phyloP scores from a whole-genome alignment of 1,140 invertebrate species.

The Ditylenchus dipsaci region DNA sequence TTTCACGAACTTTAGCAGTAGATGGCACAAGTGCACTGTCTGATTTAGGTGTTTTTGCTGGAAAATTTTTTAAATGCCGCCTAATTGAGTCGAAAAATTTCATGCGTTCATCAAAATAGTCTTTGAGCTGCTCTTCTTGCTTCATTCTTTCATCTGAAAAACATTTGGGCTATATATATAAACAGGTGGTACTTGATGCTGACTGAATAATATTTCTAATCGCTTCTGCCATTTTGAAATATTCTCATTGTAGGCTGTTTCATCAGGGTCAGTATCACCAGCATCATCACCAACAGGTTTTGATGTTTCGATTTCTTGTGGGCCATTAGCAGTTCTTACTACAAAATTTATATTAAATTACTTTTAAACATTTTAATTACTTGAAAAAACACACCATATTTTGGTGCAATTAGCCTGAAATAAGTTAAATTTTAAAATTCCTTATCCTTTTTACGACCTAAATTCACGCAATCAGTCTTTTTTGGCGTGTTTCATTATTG shows the following conservation, averaged over 20 bases:
- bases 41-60: not conserved
- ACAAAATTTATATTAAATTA: not conserved
- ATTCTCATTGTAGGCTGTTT: constrained; percentile 19
- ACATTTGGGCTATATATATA: not conserved
- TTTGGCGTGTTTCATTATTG: too few relatives aligned
- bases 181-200: not conserved
- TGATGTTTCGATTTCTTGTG: constrained; percentile 13
- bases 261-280: constrained; percentile 14
- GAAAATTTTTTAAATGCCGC: constrained; percentile 19
- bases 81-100: constrained; percentile 29
- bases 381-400: constrained; percentile 14
- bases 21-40: not conserved
- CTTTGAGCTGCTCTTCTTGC: constrained; percentile 17
- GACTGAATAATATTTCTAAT: constrained; percentile 33
- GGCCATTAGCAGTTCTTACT: constrained; percentile 16
- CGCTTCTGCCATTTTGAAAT: constrained; percentile 30
- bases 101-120: constrained; percentile 40
- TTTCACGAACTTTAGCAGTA: not conserved
- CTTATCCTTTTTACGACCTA: too few relatives aligned
- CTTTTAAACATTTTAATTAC: not conserved
- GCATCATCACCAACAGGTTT: not conserved
- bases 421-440: too few relatives aligned
- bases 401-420: constrained; percentile 16
- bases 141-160: constrained; percentile 18
- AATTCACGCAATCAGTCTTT: too few relatives aligned